Conservation (phyloP, 2,113 vertebrate genomes). For the Ciconia stormi region DNA sequence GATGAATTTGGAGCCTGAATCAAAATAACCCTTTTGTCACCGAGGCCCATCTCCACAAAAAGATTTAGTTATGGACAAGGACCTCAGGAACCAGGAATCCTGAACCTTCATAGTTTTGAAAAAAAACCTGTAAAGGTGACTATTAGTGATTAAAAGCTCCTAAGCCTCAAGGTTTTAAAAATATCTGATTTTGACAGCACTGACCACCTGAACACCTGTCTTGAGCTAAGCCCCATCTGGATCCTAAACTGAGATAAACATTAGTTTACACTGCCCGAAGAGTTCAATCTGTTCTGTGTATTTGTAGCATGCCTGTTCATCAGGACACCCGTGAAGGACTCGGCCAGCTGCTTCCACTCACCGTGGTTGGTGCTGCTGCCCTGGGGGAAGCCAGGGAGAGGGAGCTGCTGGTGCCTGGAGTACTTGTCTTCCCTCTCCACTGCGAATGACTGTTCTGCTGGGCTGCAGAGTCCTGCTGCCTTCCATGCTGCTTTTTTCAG, state of each 20-base stretch:
- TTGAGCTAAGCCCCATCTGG: not conserved
- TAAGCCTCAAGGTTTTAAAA: not conserved
- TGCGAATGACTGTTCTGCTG: not conserved
- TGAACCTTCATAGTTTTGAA: not conserved
- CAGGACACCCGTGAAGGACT: not conserved
- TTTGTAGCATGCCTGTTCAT: not conserved
- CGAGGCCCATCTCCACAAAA: not conserved
- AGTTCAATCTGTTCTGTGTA: slow-evolving; percentile 12
- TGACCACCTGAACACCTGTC: not conserved
- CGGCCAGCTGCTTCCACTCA: not conserved
- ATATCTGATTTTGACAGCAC: not conserved
- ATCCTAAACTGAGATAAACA: not conserved
- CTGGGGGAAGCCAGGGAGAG: not conserved
- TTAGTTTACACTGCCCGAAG: not conserved
- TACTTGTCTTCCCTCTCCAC: not conserved
- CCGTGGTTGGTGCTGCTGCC: not conserved
- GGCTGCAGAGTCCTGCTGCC: not conserved
- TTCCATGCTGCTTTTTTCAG: not conserved
- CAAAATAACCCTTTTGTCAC: not conserved
- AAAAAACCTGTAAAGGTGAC: not conserved
- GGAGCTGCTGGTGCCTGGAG: not conserved
- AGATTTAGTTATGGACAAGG: not conserved
- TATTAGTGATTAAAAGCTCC: not conserved
- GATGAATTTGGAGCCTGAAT: not conserved
- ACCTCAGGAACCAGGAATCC: not conserved